These are phyloP conservation scores for Hybognathus amarus DNA, from an alignment of 2,797 vertebrate species.

Conservation along the genomic window DNA sequence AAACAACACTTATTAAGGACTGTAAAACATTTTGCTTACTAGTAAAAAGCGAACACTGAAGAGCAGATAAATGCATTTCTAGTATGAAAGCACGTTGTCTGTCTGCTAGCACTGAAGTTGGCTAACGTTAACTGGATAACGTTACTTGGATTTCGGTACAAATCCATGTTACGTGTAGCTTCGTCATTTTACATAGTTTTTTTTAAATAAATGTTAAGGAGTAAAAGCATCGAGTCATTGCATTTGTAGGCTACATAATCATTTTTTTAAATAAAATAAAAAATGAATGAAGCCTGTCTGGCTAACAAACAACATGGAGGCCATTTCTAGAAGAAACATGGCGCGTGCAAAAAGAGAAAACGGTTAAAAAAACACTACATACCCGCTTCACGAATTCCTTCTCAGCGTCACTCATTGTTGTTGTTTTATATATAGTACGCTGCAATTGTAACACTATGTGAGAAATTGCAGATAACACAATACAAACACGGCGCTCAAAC, in stretches of 20 bases:
- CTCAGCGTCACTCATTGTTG: slow-evolving; percentile 42
- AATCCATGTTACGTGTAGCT: background rate
- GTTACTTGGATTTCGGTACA: background rate
- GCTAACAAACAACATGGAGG: slow-evolving; percentile 38
- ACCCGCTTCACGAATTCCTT: slow-evolving; percentile 41
- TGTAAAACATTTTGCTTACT: background rate
- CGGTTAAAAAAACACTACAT: slow-evolving; percentile 10
- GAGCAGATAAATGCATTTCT: background rate
- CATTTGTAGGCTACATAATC: background rate
- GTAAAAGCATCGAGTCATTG: background rate
- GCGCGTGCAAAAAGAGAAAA: slow-evolving; percentile 10
- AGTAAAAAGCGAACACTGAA: background rate
- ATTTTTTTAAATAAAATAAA: background rate
- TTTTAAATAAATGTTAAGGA: background rate
- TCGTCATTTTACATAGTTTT: background rate
- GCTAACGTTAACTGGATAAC: slow-evolving; percentile 26
- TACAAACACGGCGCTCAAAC: background rate
- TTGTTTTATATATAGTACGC: background rate
- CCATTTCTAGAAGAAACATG: slow-evolving; percentile 32
- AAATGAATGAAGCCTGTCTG: slow-evolving; percentile 10
- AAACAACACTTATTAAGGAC: background rate
- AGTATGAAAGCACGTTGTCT: slow-evolving; percentile 6
- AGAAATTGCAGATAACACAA: background rate
- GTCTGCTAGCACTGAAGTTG: background rate
- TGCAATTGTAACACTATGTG: background rate